These are phyloP conservation scores for Poeciliopsis retropinna DNA, from an alignment of 2,113 vertebrate species.

Conservation along the genomic window DNA sequence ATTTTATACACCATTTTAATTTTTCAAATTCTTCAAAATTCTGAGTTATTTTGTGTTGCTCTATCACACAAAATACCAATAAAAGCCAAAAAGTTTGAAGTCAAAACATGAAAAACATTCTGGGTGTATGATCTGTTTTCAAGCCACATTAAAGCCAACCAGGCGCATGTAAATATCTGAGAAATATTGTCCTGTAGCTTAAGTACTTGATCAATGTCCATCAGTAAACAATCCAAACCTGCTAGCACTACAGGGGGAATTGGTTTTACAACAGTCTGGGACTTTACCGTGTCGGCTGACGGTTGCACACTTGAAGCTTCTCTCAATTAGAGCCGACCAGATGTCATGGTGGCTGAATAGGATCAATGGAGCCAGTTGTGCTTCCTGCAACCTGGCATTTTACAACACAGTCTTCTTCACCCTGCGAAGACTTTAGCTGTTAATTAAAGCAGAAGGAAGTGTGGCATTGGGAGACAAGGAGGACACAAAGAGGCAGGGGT, in stretches of 20 bases:
- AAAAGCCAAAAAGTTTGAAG: background rate
- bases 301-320: constrained; percentile 51
- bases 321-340: constrained; percentile 68
- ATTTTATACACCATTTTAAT: background rate
- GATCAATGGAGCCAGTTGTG: constrained; percentile 71
- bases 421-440: constrained; percentile 25
- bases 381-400: constrained; percentile 42
- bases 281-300: constrained; percentile 33
- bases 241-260: constrained; percentile 52
- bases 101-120: no score
- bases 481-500: constrained; percentile 48
- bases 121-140: no score
- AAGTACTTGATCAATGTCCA: background rate
- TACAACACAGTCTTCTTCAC: constrained; percentile 43
- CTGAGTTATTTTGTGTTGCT: background rate
- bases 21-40: background rate
- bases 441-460: constrained; percentile 29
- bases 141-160: background rate
- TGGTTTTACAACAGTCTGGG: constrained; percentile 51
- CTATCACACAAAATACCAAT: background rate
- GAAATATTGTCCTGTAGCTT: background rate
- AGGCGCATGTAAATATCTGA: background rate
- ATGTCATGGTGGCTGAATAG: constrained; percentile 60
- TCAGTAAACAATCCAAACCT: constrained; percentile 45
- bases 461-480: constrained; percentile 44